Conservation (phyloP, 30 jellyfish, hydroid and myxozoan species). For the Turritopsis dohrnii region DNA sequence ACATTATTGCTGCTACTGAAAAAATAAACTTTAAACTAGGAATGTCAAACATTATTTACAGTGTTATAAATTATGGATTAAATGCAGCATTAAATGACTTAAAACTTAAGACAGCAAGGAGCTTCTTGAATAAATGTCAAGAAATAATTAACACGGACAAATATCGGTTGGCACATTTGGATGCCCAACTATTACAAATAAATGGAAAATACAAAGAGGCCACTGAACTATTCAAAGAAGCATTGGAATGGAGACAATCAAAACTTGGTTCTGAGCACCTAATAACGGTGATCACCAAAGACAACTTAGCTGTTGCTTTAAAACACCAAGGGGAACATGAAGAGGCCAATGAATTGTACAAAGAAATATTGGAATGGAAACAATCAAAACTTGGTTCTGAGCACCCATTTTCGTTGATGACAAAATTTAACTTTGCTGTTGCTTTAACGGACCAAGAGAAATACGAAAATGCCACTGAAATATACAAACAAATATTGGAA, state of each 20-base stretch:
- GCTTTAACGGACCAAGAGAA: not conserved
- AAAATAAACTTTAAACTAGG: too few relatives aligned
- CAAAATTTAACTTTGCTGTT: not conserved
- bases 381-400: not conserved
- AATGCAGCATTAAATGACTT: not conserved
- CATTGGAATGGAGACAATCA: not conserved
- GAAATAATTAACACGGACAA: not conserved
- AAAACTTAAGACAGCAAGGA: not conserved
- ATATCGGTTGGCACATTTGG: not conserved
- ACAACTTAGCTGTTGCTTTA: not conserved
- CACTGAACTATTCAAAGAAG: not conserved
- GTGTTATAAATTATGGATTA: not conserved
- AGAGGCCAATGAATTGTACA: not conserved
- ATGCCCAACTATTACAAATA: not conserved
- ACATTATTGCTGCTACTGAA: not conserved
- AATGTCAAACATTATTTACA: not conserved
- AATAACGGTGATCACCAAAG: not conserved
- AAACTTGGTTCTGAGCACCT: not conserved
- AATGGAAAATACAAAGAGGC: not conserved
- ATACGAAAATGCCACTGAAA: conserved; percentile 1
- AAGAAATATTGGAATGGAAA: not conserved
- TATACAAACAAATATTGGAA: not conserved
- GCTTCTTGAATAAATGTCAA: not conserved
- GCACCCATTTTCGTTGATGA: not conserved
- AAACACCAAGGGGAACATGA: not conserved